Percentiles rank a stretch among this genome's conserved stretches.
phyloP scores from a whole-genome alignment of 2,797 vertebrate genomes.

The Vultur gryphus region DNA sequence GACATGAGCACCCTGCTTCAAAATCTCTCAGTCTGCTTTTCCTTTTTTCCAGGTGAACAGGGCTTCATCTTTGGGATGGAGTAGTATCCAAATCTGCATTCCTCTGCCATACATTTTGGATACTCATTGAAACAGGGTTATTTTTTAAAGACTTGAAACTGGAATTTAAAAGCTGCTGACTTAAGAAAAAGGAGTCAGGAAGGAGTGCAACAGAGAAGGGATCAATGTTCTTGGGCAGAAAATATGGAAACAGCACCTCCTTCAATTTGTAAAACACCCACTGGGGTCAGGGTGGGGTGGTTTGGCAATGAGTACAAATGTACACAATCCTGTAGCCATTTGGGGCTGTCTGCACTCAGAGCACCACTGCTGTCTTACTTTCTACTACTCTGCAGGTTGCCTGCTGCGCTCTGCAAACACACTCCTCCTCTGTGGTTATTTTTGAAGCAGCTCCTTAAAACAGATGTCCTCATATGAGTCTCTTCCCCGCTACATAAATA shows the following conservation, averaged over 20 bases:
- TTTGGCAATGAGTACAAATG: neutral
- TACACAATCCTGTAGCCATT: neutral
- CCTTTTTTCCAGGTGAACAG: neutral
- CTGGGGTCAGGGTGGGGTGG: neutral
- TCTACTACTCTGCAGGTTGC: neutral
- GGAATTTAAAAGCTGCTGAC: neutral
- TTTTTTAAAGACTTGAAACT: neutral
- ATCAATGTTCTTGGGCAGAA: neutral
- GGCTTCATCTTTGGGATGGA: neutral
- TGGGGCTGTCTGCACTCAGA: neutral
- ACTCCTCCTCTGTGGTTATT: neutral
- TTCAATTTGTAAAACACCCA: neutral
- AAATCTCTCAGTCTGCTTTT: neutral
- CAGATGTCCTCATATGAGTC: neutral
- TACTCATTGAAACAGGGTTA: neutral
- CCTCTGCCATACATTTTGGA: neutral
- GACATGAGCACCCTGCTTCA: neutral
- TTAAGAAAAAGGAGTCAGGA: neutral
- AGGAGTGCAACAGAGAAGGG: neutral
- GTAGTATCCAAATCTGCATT: neutral
- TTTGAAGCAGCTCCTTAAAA: slow-evolving; percentile 31
- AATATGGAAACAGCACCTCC: neutral
- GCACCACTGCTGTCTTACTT: neutral
- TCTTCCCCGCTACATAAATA: slow-evolving; percentile 9
- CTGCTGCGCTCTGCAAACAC: neutral